These are phyloP conservation scores for Mactra quadrangularis DNA, from an alignment of 1,140 invertebrate species.

Conservation along the genomic window DNA sequence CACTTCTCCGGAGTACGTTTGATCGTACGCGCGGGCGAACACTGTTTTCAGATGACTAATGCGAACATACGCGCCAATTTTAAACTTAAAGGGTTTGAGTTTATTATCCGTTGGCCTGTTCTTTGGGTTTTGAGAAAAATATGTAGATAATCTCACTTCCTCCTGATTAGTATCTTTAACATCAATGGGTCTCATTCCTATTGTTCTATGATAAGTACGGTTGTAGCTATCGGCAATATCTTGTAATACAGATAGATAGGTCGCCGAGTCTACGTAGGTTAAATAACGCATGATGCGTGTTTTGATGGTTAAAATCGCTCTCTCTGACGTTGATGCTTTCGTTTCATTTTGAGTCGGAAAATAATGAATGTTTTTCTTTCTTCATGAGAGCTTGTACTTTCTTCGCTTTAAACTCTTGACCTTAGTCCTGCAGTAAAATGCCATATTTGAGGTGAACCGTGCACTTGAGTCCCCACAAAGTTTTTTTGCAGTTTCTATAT, in stretches of 20 bases:
- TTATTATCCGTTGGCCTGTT: too few species aligned
- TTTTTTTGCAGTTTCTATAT: too few species aligned
- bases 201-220: conserved; percentile 12
- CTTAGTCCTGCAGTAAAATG: too few species aligned
- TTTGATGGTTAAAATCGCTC: conserved; percentile 30
- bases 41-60: too few species aligned
- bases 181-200: conserved; percentile 1
- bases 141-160: conserved; percentile 2
- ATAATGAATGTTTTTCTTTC: neutral
- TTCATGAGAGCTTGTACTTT: conserved; percentile 1
- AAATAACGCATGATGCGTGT: neutral
- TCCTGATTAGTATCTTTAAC: conserved; percentile 34
- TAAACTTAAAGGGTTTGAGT: too few species aligned
- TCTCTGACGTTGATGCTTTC: conserved; percentile 19
- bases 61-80: too few species aligned
- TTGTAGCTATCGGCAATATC: conserved; percentile 11
- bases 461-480: too few species aligned
- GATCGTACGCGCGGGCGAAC: too few species aligned
- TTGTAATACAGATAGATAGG: conserved; percentile 7
- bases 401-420: conserved; percentile 16
- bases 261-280: neutral
- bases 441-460: too few species aligned
- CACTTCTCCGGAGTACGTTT: too few species aligned
- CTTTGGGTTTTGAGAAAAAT: too few species aligned
- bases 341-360: conserved; percentile 7